These are phyloP conservation scores for Tychaedon coryphoeus DNA, from an alignment of 2,113 vertebrate genomes.

Conservation along the genomic window DNA sequence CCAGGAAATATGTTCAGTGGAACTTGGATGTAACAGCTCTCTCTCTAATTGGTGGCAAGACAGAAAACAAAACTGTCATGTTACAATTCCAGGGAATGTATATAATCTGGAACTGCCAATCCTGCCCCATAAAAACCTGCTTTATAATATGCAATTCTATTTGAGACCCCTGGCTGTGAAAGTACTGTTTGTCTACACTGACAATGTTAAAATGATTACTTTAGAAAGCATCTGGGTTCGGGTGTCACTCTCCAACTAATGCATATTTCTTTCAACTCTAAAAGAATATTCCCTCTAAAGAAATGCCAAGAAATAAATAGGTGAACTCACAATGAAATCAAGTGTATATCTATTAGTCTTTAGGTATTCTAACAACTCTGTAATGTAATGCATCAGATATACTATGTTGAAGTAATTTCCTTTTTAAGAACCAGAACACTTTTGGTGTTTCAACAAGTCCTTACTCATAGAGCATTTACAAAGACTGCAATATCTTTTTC, in stretches of 20 bases:
- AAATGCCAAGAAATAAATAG: not conserved
- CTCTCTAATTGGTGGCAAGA: not conserved
- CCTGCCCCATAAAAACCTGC: not conserved
- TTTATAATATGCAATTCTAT: not conserved
- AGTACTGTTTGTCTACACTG: not conserved
- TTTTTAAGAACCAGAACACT: not conserved
- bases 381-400: not conserved
- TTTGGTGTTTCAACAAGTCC: not conserved
- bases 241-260: not conserved
- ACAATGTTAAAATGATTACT: not conserved
- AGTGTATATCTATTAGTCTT: not conserved
- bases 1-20: not conserved
- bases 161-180: not conserved
- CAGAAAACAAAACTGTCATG: not conserved
- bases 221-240: not conserved
- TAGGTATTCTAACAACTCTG: not conserved
- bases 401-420: not conserved
- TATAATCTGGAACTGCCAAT: not conserved
- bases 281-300: not conserved
- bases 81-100: not conserved
- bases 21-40: not conserved
- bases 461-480: not conserved
- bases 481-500: not conserved
- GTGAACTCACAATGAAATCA: not conserved
- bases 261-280: not conserved